Percentiles rank a stretch among this genome's conserved stretches.
These are phyloP conservation scores for Lytechinus pictus DNA, from an alignment of 35 echinoderm and acorn worm genomes.

Conservation along the genomic window DNA sequence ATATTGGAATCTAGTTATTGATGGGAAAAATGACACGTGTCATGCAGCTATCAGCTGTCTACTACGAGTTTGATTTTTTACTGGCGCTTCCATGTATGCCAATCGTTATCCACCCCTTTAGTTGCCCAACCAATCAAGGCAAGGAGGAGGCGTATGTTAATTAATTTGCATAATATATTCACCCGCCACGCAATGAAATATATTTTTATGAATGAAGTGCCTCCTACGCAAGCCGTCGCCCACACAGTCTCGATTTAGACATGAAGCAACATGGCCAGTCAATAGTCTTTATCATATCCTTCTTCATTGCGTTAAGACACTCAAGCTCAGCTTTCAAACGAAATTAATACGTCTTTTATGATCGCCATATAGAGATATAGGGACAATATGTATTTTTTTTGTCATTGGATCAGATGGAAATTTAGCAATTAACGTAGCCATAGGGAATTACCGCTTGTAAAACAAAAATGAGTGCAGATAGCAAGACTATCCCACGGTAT, in stretches of 20 bases:
- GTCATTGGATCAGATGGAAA: not conserved
- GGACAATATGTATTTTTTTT: not conserved
- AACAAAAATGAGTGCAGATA: not conserved
- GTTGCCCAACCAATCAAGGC: not conserved
- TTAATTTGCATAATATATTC: constrained; percentile 14
- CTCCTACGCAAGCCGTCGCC: not conserved
- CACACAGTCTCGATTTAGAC: not conserved
- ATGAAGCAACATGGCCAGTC: not conserved
- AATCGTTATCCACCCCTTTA: not conserved
- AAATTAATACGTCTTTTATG: not conserved
- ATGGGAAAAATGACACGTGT: not conserved
- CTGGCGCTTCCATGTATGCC: not conserved
- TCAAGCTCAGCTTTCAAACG: not conserved
- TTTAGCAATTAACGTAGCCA: too few relatives aligned
- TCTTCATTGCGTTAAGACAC: not conserved
- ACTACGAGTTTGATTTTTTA: not conserved
- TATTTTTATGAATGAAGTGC: not conserved
- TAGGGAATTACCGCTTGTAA: too few relatives aligned
- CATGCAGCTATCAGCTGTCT: not conserved
- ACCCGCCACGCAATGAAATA: not conserved
- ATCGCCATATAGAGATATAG: not conserved
- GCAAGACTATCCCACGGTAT: not conserved
- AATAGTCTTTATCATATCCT: not conserved
- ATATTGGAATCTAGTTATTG: not conserved
- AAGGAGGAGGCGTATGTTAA: not conserved